Base-by-base conservation (phyloP, 2,888 invertebrate genomes). In the Amphipyra berbera region DNA sequence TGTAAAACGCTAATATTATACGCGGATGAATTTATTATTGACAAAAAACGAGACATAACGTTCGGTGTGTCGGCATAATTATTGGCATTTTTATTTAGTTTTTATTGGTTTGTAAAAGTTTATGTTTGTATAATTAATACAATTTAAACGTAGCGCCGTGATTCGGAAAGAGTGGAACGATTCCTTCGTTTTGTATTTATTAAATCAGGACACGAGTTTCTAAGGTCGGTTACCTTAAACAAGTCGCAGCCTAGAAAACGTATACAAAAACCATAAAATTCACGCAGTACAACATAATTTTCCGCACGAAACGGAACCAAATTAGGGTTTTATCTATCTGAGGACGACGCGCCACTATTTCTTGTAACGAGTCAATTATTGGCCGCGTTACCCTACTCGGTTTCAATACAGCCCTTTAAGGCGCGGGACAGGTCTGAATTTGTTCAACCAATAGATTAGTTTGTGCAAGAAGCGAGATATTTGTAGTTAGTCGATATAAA, bases 281-380 rank as follows among this genome's bases (percentile, higher is more conserved):
- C 55, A 58, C 35, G 9, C 40, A 33, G 44, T 27, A 57, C 64
- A 77, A 65, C 58, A 76, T 73, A 50, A 66, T 70, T 57, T 63
- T 60, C 50, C 33, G 27, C 46, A 62, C 60, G 58, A 68, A 66
- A 58, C 52, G 21, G 46, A 65, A 67, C 62, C 62, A 72, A 69
- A 73, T 67, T 60, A 65, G 60, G 69, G 46, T 67, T 59, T 71
- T 66, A 76, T 75, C 68, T 61, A 67, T 50, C 38, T 46, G 42
- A 68, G 68, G 64, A 59, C 21, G 61, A 50, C 53, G 65, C 63
- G 45, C 57, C 55, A 63, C 52, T 60, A 72, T 67, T 69, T 65
- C 78, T 75, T 69, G 82, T 87, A 88, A 90, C 90, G 86, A 91
- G 88, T 90, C 90, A 89, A 90, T 91, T 91, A 91, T 83, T 62